phyloP scores from a whole-genome alignment of 2,113 vertebrate species.

The Tursiops truncatus region DNA sequence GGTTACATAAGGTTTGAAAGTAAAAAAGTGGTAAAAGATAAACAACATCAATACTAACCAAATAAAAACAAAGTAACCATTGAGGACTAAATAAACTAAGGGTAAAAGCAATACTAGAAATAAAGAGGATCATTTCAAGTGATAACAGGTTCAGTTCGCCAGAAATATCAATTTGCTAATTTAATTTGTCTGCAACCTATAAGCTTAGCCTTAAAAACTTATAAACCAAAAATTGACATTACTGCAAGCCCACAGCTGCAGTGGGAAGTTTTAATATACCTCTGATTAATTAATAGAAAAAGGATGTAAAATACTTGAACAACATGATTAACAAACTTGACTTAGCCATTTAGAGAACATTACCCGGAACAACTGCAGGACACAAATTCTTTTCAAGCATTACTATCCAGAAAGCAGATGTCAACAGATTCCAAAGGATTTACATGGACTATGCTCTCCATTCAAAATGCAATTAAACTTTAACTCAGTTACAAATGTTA shows the following conservation, averaged over 20 bases:
- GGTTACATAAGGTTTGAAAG: neutral
- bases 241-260: neutral
- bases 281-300: neutral
- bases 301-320: neutral
- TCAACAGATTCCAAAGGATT: neutral
- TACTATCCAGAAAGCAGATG: neutral
- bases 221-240: neutral
- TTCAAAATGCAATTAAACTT: neutral
- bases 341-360: neutral
- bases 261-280: neutral
- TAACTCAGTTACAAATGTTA: neutral
- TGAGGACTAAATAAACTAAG: neutral
- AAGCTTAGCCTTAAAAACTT: neutral
- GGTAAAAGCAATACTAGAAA: neutral
- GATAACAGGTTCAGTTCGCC: neutral
- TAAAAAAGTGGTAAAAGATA: neutral
- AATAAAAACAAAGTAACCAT: neutral
- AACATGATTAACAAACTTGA: neutral
- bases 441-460: neutral
- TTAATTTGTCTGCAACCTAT: neutral
- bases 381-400: neutral
- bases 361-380: neutral
- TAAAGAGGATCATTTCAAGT: neutral
- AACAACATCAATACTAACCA: neutral
- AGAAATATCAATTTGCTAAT: neutral